Percentiles rank a stretch among this genome's conserved stretches.
phyloP scores from a whole-genome alignment of 2,888 invertebrate species.

The Lycocerus yunnanus region DNA sequence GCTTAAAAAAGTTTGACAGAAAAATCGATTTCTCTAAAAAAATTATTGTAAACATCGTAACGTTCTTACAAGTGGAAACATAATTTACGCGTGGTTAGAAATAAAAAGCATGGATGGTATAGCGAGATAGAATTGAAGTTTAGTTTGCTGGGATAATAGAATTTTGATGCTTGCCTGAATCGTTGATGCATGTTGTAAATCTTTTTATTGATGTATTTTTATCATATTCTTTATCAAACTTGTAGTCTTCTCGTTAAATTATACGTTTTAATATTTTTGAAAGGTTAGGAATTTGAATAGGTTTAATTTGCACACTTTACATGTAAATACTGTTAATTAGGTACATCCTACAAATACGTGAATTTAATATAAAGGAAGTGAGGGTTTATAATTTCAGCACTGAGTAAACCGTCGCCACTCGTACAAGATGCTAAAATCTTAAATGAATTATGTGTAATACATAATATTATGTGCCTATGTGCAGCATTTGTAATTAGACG shows the following conservation, averaged over 20 bases:
- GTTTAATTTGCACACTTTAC: neutral
- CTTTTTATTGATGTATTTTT: neutral
- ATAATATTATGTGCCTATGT: neutral
- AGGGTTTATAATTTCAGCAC: neutral
- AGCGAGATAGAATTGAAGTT: neutral
- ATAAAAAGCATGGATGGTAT: neutral
- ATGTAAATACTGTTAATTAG: neutral
- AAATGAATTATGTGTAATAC: neutral
- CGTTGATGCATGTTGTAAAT: slow-evolving; percentile 3
- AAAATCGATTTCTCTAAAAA: neutral
- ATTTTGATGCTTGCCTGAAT: neutral
- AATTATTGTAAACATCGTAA: neutral
- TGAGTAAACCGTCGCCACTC: neutral
- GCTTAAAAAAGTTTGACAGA: neutral
- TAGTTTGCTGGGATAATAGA: neutral
- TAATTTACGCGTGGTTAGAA: neutral
- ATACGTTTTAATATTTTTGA: neutral
- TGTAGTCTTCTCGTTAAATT: neutral
- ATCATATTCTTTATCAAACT: neutral
- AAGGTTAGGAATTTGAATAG: neutral
- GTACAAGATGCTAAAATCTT: neutral
- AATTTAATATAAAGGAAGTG: neutral
- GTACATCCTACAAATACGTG: neutral
- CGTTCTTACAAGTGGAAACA: neutral
- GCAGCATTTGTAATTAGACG: neutral